phyloP scores from a whole-genome alignment of 1,140 invertebrate species.

The Hycleus phaleratus region DNA sequence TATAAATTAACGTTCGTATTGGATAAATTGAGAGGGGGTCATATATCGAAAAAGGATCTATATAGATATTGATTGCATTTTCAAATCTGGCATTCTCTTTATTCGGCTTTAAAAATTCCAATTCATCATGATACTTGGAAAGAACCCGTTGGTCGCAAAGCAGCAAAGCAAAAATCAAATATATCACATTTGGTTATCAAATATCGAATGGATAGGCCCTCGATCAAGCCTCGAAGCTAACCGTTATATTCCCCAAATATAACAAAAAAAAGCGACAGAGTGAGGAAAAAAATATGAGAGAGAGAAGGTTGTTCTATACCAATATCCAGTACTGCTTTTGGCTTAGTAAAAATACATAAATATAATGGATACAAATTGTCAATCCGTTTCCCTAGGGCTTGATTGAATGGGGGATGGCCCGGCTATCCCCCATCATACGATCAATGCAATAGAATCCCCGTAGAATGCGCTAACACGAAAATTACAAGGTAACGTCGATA shows the following conservation, averaged over 20 bases:
- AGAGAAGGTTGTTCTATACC: background rate
- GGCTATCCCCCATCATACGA: slow-evolving; percentile 6
- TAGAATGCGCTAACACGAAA: slow-evolving; percentile 13
- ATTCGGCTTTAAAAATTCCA: slow-evolving; percentile 21
- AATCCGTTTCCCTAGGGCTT: slow-evolving; percentile 33
- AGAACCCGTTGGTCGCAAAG: slow-evolving; percentile 14
- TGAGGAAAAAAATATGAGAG: no score
- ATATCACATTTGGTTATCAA: slow-evolving; percentile 33
- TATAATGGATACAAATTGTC: slow-evolving; percentile 40
- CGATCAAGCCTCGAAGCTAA: slow-evolving; percentile 16
- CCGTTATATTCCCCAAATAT: slow-evolving; percentile 27
- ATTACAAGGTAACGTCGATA: slow-evolving; percentile 11
- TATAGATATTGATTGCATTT: slow-evolving; percentile 21
- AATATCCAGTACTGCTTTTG: slow-evolving; percentile 21
- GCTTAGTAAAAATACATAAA: slow-evolving; percentile 39
- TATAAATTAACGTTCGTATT: slow-evolving; percentile 16
- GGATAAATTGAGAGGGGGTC: background rate
- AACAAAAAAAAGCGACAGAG: slow-evolving; percentile 23
- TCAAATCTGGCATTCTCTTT: slow-evolving; percentile 20
- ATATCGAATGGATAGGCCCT: slow-evolving; percentile 25
- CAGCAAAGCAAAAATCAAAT: slow-evolving; percentile 28
- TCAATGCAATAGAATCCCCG: slow-evolving; percentile 4
- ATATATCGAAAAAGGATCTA: background rate
- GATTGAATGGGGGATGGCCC: slow-evolving; percentile 24
- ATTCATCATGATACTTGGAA: slow-evolving; percentile 20